phyloP scores from a whole-genome alignment of 2,888 invertebrate species.

The Hirtodrosophila cameraria region DNA sequence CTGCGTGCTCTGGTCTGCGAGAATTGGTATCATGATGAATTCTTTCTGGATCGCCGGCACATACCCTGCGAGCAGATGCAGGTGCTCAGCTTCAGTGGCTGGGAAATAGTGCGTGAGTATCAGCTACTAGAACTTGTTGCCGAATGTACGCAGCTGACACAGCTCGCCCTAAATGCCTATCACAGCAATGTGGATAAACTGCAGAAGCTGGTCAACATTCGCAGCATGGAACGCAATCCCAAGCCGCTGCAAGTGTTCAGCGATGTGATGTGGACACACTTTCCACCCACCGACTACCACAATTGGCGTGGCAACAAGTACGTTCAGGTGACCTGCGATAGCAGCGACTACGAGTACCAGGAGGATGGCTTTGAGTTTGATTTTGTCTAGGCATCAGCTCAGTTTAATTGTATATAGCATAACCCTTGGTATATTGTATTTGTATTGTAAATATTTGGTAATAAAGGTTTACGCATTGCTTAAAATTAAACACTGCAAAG shows the following conservation, averaged over 20 bases:
- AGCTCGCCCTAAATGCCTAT: constrained; percentile 53
- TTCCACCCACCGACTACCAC: constrained; percentile 36
- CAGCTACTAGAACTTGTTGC: constrained; percentile 58
- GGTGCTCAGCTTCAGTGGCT: constrained; percentile 67
- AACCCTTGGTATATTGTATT: constrained; percentile 24
- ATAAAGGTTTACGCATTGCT: constrained; percentile 41
- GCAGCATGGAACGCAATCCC: constrained; percentile 41
- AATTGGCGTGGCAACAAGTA: constrained; percentile 42
- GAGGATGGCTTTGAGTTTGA: constrained; percentile 73
- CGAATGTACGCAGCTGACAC: constrained; percentile 50
- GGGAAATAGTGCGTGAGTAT: constrained; percentile 59
- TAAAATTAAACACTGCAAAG: constrained; percentile 20
- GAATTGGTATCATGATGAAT: constrained; percentile 66
- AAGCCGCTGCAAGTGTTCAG: constrained; percentile 53
- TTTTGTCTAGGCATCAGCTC: constrained; percentile 42
- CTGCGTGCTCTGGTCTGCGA: constrained; percentile 56
- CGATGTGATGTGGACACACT: constrained; percentile 55
- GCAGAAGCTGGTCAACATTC: constrained; percentile 46
- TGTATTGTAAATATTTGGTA: constrained; percentile 49
- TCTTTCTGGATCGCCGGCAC: constrained; percentile 59
- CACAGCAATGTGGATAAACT: constrained; percentile 58
- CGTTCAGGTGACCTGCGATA: constrained; percentile 60
- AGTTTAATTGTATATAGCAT: constrained; percentile 34
- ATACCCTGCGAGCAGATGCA: constrained; percentile 67
- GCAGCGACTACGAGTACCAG: constrained; percentile 61